phyloP scores from a whole-genome alignment of 2,888 invertebrate species.

The Odiellus spinosus region DNA sequence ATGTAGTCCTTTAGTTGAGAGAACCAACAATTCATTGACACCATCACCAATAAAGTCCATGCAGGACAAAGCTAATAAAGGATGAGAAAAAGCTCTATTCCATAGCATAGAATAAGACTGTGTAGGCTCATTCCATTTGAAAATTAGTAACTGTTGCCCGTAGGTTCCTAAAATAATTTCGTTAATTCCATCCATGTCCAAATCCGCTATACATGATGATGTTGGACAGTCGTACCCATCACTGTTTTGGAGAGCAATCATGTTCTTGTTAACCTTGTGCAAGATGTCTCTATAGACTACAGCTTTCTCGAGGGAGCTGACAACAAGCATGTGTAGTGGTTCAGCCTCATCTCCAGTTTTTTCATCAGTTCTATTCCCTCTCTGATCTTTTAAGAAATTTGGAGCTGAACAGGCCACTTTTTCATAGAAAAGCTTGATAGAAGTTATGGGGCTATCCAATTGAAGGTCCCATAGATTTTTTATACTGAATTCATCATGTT shows the following conservation, averaged over 20 bases:
- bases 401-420: too few relatives aligned
- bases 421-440: slow-evolving; percentile 36
- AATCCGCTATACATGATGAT: slow-evolving; percentile 46
- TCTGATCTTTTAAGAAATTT: too few relatives aligned
- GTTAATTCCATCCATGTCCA: slow-evolving; percentile 50
- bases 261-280: background rate
- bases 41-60: slow-evolving; percentile 50
- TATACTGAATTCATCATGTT: slow-evolving; percentile 13
- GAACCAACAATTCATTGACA: slow-evolving; percentile 44
- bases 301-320: slow-evolving; percentile 40
- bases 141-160: slow-evolving; percentile 31
- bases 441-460: slow-evolving; percentile 39
- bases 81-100: slow-evolving; percentile 41
- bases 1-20: slow-evolving; percentile 47
- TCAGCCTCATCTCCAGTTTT: slow-evolving; percentile 7
- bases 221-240: slow-evolving; percentile 42
- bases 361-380: too few relatives aligned
- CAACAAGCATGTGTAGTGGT: slow-evolving; percentile 38
- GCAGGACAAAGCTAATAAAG: slow-evolving; percentile 43
- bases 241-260: slow-evolving; percentile 30
- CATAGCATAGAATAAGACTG: slow-evolving; percentile 29
- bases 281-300: slow-evolving; percentile 39
- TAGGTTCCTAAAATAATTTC: slow-evolving; percentile 53
- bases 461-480: slow-evolving; percentile 34
- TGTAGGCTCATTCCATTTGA: too few relatives aligned